Evolutionary conservation across 2,888 invertebrate genomes (phyloP).

Genomic region (Standfussiana lucernea): DNA sequence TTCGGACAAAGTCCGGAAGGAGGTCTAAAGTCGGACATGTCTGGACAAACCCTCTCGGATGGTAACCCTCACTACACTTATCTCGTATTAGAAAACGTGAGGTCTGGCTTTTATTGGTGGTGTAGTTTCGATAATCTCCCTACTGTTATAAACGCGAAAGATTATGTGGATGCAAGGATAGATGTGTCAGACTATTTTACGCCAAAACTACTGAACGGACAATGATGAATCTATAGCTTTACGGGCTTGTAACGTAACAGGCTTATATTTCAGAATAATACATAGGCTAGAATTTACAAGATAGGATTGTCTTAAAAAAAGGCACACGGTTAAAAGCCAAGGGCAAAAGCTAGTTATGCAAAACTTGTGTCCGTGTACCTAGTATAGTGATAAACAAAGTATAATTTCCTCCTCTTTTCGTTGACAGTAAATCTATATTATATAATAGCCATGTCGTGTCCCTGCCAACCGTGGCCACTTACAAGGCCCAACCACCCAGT

Average conservation of each 20-base stretch:
- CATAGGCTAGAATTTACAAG: background rate
- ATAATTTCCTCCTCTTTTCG: too few species aligned
- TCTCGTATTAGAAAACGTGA: slow-evolving; percentile 5
- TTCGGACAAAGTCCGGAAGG: background rate
- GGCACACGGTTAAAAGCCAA: background rate
- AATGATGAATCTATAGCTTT: background rate
- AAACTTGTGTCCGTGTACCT: too few species aligned
- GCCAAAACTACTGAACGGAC: background rate
- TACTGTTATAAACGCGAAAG: background rate
- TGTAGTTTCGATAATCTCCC: background rate
- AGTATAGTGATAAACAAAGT: too few species aligned
- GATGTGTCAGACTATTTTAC: background rate
- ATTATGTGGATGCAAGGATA: background rate
- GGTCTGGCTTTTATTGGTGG: background rate
- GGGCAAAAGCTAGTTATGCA: background rate
- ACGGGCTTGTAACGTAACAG: background rate
- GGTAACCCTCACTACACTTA: background rate
- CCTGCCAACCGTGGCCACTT: background rate
- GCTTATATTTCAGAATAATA: background rate
- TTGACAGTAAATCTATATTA: background rate
- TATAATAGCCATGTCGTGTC: background rate
- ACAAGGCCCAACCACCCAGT: background rate
- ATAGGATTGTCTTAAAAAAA: background rate
- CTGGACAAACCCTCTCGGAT: background rate
- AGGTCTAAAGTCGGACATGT: background rate